Percentiles rank a stretch among this genome's conserved stretches.
Conservation (phyloP, 2,888 invertebrate species). For the Bursaphelenchus okinawaensis region DNA sequence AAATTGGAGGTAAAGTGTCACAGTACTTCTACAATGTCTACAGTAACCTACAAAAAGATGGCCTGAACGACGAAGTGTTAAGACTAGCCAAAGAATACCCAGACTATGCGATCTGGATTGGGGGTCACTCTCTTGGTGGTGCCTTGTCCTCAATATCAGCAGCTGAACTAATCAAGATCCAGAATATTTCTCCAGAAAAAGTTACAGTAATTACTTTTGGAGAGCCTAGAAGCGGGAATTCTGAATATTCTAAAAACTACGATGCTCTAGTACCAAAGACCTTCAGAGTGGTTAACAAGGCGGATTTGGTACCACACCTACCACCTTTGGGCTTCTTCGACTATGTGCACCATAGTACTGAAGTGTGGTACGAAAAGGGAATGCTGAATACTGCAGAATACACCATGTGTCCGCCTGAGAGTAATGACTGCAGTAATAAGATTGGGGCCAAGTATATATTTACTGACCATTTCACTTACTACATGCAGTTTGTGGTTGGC, state of each 20-base stretch:
- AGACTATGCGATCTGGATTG: slow-evolving; percentile 37
- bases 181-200: slow-evolving; percentile 6
- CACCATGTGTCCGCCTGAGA: background rate
- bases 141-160: slow-evolving; percentile 17
- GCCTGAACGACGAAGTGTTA: slow-evolving; percentile 39
- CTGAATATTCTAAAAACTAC: slow-evolving; percentile 32
- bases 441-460: background rate
- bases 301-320: slow-evolving; percentile 40
- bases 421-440: background rate
- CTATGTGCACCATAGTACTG: slow-evolving; percentile 41
- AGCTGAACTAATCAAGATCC: slow-evolving; percentile 26
- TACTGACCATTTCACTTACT: background rate
- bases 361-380: slow-evolving; percentile 24
- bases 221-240: slow-evolving; percentile 44
- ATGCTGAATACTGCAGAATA: background rate
- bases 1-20: slow-evolving; percentile 40
- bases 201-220: slow-evolving; percentile 42
- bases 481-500: background rate
- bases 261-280: slow-evolving; percentile 32
- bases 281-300: slow-evolving; percentile 34
- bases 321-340: slow-evolving; percentile 37
- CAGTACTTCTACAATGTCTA: slow-evolving; percentile 48
- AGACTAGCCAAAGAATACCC: slow-evolving; percentile 31
- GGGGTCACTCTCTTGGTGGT: slow-evolving; percentile 37
- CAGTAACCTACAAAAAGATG: slow-evolving; percentile 37